Base-by-base conservation (phyloP, 2,888 invertebrate genomes). In the Macaria notata region DNA sequence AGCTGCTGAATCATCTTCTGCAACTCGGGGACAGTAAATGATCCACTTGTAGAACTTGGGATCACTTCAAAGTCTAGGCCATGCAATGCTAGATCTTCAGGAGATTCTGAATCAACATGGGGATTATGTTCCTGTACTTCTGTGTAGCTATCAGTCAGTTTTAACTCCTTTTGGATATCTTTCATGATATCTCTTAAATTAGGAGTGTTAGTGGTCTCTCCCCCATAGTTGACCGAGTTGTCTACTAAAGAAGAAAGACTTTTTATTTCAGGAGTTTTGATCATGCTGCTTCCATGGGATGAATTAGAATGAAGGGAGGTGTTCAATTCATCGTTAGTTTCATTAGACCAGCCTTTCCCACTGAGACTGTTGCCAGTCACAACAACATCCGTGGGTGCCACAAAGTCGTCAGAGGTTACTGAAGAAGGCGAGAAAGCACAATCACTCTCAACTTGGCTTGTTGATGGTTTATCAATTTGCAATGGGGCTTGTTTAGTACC, bases 261-360 rank as follows among this genome's bases (percentile, higher is more conserved):
- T 70, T 91, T 91, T 3, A 88, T 69, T 69, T 92, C 91, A 54
- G 91, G 91, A 52, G 90, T 91, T 77, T 93, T 92, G 44, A 91
- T 86, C 71, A 86, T 78, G 54, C 84, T 92, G 48, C 92, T 92
- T 19, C 88, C 90, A 64, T 91, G 89, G 47, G 93, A 92, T 39
- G 93, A 89, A 67, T 91, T 84, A 4, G 93, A 92, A 57, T 92
- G 85, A 29, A 88, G 79, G 56, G 93, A 91, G 33, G 83, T 76
- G 68, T 91, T 89, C 67, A 93, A 83, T 29, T 91, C 89, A 73
- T 93, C 93, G 72, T 91, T 92, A 64, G 86, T 93, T 7, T 94
- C 94, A 49, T 94, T 94, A 85, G 95, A 95, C 71, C 94, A 94
- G 3, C 93, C 92, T 76, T 93, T 93, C 39, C 93, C 92, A 76